Evolutionary conservation across 2,888 invertebrate species (phyloP).

Genomic region (Drosophila borealis): DNA sequence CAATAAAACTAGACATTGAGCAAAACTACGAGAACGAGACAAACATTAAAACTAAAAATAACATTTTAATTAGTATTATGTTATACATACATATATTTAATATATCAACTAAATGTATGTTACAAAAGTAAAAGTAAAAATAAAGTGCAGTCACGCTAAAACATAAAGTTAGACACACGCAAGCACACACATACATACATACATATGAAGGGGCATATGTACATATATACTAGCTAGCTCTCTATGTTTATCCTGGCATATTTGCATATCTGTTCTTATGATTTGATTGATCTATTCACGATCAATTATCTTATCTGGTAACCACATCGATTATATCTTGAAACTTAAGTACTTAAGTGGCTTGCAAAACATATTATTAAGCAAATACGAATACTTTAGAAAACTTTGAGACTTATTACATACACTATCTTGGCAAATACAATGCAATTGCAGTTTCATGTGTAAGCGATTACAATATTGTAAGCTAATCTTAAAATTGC

Average conservation of each 20-base stretch:
- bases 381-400: conserved; percentile 67
- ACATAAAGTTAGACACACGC: conserved; percentile 1
- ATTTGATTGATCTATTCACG: not conserved
- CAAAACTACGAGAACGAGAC: not conserved
- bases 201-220: not conserved
- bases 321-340: conserved; percentile 12
- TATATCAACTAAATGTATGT: conserved; percentile 15
- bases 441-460: conserved; percentile 45
- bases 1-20: not conserved
- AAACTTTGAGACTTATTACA: conserved; percentile 33
- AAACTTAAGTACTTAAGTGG: conserved; percentile 55
- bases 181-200: not conserved
- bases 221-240: conserved; percentile 4
- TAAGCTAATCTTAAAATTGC: conserved; percentile 66
- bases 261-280: not conserved
- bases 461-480: conserved; percentile 39
- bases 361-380: conserved; percentile 42
- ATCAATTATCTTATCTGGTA: conserved; percentile 5
- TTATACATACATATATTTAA: conserved; percentile 23
- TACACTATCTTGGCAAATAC: conserved; percentile 59
- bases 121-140: conserved; percentile 37
- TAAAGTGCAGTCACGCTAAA: conserved; percentile 27
- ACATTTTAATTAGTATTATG: conserved; percentile 17
- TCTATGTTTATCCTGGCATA: conserved; percentile 7
- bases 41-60: conserved; percentile 8